Base-by-base conservation (phyloP, 2,888 invertebrate species). In the Octonoba sinensis region DNA sequence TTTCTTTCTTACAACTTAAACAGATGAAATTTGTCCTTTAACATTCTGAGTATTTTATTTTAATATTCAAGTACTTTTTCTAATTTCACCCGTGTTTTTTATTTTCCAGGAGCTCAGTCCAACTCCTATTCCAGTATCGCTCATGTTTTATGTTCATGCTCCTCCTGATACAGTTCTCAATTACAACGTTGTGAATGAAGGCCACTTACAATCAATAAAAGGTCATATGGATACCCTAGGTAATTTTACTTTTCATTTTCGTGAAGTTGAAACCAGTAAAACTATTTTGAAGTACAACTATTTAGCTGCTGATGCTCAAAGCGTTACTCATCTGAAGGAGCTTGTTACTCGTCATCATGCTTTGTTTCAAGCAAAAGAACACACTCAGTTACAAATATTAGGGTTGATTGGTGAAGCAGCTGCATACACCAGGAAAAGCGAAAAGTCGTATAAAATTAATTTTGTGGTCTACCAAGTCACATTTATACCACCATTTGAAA, bases 141-240 rank as follows among this genome's bases (percentile, higher is more conserved):
- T 96, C 0, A 89, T 96, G 20, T 95, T 95, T 92, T 96, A 96
- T 87, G 92, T 92, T 1, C 95, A 95, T 0, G 89, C 96, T 13
- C 96, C 96, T 87, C 87, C 87, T 49, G 86, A 87, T 70, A 89
- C 88, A 46, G 71, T 83, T 3, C 60, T 89, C 24, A 85, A 86
- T 60, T 87, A 88, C 11, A 79, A 83, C 44, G 71, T 84, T 16
- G 69, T 79, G 0, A 72, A 87, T 20, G 85, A 86, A 8, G 87
- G 86, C 67, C 86, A 86, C 36, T 83, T 91, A 13, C 91, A 91
- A 0, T 92, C 92, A 0, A 89, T 93, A n/a, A 88, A 91, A 82
- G 97, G 97, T 0, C 91, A 93, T 87, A 94, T 96, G 0, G 91
- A 93, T 4, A 92, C 93, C 3, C 89, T 97, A 11, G 95, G 94